Conservation (phyloP, 1,140 invertebrate species). For the Microplitis demolitor region DNA sequence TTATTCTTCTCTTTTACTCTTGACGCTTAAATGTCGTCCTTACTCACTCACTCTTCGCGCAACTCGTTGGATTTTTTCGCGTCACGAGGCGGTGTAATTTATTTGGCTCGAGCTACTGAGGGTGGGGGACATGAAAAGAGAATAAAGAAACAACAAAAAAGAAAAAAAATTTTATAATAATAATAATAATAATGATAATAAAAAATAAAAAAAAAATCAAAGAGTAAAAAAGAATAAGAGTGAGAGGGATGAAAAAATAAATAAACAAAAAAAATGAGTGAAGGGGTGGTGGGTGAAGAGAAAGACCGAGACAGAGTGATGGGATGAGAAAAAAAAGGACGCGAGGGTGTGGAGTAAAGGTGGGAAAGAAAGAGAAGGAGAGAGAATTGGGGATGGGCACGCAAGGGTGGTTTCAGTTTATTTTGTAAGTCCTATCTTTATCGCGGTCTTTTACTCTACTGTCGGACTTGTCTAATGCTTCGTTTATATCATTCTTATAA, state of each 20-base stretch:
- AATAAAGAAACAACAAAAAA: not conserved
- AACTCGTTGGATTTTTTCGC: constrained; percentile 61
- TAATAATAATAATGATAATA: no score
- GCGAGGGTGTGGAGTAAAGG: no score
- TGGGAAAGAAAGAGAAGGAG: constrained; percentile 16
- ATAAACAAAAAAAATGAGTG: not conserved
- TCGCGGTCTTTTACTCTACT: not conserved
- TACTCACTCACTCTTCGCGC: constrained; percentile 33
- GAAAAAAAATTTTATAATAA: not conserved
- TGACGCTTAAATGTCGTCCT: not conserved
- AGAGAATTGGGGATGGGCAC: constrained; percentile 33
- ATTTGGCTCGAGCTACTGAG: constrained; percentile 55
- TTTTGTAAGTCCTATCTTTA: constrained; percentile 35
- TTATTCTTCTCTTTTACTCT: not conserved
- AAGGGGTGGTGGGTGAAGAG: constrained; percentile 36
- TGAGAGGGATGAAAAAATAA: not conserved
- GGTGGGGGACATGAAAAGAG: constrained; percentile 8
- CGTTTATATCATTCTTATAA: no score
- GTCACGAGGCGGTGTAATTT: constrained; percentile 61
- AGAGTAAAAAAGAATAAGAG: constrained; percentile 7
- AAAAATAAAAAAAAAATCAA: no score
- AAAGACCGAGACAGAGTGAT: no score
- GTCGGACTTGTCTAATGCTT: no score
- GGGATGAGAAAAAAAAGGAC: no score
- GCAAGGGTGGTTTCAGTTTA: constrained; percentile 53